Conservation (phyloP, 1,140 invertebrate species). For the Drosophila subpulchrella region DNA sequence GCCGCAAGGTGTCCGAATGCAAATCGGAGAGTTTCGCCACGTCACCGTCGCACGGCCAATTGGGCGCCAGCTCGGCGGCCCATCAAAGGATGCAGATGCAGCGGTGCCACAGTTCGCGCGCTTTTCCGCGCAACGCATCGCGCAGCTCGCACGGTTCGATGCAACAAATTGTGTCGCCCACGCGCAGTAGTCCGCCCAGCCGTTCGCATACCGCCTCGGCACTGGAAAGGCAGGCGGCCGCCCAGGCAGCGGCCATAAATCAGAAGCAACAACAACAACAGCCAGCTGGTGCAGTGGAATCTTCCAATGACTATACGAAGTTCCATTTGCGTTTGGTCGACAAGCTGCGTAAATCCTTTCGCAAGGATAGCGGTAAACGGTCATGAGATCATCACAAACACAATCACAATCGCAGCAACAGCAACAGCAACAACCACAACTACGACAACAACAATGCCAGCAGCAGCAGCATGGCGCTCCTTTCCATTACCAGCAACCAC, state of each 20-base stretch:
- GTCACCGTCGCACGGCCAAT: slow-evolving; percentile 88
- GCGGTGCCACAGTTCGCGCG: slow-evolving; percentile 69
- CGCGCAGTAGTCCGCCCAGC: slow-evolving; percentile 84
- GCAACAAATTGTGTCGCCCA: slow-evolving; percentile 88
- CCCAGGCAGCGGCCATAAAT: slow-evolving; percentile 85
- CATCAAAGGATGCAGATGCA: slow-evolving; percentile 86
- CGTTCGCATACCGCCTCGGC: slow-evolving; percentile 67
- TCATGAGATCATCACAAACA: slow-evolving; percentile 71
- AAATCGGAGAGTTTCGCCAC: slow-evolving; percentile 91
- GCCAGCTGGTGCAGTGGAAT: slow-evolving; percentile 55
- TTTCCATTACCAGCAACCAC: slow-evolving; percentile 22
- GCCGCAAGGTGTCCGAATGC: slow-evolving; percentile 92
- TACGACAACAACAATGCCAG: slow-evolving; percentile 38
- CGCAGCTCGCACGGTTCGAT: slow-evolving; percentile 86
- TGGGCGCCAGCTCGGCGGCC: slow-evolving; percentile 86
- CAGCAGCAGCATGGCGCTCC: slow-evolving; percentile 5
- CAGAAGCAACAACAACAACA: slow-evolving; percentile 88
- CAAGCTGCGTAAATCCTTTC: slow-evolving; percentile 91
- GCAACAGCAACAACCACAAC: slow-evolving; percentile 29
- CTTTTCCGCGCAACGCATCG: slow-evolving; percentile 87
- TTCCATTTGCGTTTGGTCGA: slow-evolving; percentile 94
- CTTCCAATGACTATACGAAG: slow-evolving; percentile 89
- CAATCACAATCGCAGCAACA: slow-evolving; percentile 14
- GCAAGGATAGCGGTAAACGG: slow-evolving; percentile 87
- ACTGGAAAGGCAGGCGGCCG: slow-evolving; percentile 85